Conservation (phyloP, 2,797 vertebrate species). For the Poecilia picta region DNA sequence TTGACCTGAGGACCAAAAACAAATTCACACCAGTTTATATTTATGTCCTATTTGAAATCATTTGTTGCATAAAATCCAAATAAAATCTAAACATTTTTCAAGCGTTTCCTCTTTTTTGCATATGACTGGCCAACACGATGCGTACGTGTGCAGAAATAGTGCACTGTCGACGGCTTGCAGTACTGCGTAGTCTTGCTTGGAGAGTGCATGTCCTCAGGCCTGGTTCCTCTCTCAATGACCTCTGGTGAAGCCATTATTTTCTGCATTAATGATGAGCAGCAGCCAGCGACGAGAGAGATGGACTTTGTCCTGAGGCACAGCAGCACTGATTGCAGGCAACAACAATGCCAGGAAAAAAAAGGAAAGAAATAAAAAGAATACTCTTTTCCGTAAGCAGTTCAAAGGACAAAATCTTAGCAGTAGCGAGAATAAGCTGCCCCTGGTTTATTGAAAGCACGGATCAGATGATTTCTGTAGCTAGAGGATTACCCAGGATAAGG, state of each 20-base stretch:
- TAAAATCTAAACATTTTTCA: conserved; percentile 4
- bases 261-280: conserved; percentile 85
- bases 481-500: conserved; percentile 67
- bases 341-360: conserved; percentile 64
- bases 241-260: conserved; percentile 85
- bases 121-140: conserved; percentile 50
- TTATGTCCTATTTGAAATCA: background rate
- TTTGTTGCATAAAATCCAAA: too few species aligned
- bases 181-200: conserved; percentile 73
- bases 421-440: conserved; percentile 67
- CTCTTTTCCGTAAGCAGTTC: conserved; percentile 74
- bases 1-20: background rate
- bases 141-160: conserved; percentile 62
- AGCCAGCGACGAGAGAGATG: conserved; percentile 83
- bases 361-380: conserved; percentile 49
- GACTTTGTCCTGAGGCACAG: conserved; percentile 78
- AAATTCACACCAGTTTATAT: background rate
- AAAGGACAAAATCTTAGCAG: conserved; percentile 60
- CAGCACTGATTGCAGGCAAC: conserved; percentile 79
- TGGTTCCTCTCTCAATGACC: conserved; percentile 78
- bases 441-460: conserved; percentile 71
- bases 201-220: conserved; percentile 78
- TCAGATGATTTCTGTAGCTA: conserved; percentile 74
- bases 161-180: conserved; percentile 72
- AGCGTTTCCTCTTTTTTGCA: conserved; percentile 1